Evolutionary conservation across 2,888 invertebrate genomes (phyloP), one percentile per base, ranked within the genome.

Genomic region (Spilarctia lutea): DNA sequence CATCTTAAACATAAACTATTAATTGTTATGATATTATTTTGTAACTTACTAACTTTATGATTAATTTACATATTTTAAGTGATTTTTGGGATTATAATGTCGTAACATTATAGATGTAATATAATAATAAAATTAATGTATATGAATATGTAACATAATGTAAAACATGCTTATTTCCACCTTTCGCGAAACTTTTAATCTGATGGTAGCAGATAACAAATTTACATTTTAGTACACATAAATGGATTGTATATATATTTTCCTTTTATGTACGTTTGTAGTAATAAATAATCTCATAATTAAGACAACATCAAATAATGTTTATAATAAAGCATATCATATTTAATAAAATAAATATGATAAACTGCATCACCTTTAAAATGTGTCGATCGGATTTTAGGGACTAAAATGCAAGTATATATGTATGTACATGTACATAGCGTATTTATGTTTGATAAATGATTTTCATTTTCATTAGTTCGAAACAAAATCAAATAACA

Each of bases 91-190:
- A 52, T 52, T 52, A 52, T 52, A 52, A 24, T 20, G 20, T 52
- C 52, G 52, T 52, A 52, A 52, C 24, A 20, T 24, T 3, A n/a
- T 56, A 56, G 2, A 56, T 56, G 24, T 24, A n/a, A 56, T n/a
- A 1, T 11, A 56, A 10, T n/a, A 7, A 24, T 8, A 24, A 52
- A 24, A 52, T 8, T 24, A 1, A 10, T 24, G 24, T n/a, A 11
- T n/a, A 52, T 52, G 56, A 56, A 56, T 56, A 56, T 56, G n/a
- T 56, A n/a, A 56, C 52, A 24, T 52, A 56, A 56, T 56, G n/a
- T 56, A 11, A n/a, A 56, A 60, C 16, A 60, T 27, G 27, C 13
- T 60, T 10, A 60, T 60, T 60, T 60, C n/a, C 10, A 56, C n/a
- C n/a, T n/a, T 56, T 56, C n/a, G 11, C n/a, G 11, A 56, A n/a